Evolutionary conservation across 2,797 vertebrate species (phyloP), one percentile per base, ranked within the genome.

Genomic region (Onychomys leucogaster): DNA sequence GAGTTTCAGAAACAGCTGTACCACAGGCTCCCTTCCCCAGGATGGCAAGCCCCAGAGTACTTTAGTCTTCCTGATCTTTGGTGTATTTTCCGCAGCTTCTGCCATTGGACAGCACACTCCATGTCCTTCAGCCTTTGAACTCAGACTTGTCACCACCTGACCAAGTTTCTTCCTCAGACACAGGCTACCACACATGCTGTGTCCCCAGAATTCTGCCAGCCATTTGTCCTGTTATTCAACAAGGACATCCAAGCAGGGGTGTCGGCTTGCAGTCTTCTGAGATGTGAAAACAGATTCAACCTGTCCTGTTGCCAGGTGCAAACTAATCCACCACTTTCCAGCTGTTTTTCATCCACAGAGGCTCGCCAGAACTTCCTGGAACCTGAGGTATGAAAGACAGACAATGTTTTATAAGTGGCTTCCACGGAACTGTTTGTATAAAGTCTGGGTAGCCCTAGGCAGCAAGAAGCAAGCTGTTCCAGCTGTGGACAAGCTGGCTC

Each of bases 101-200:
- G 49, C 46, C 49, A 55, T 14, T 69, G 63, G 19, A 25, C 32
- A 49, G 8, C 43, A 69, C 13, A 49, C 13, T 69, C 32, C 11
- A 34, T 5, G 6, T 52, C 46, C 63, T 67, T n/a, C 19, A 67
- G 32, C 3, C 32, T 17, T 86, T 86, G 21, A 52, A 52, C 43
- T 27, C 32, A n/a, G 19, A 69, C 46, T 86, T 69, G 63, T 6
- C 7, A 25, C 34, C 63, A 86, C 49, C 32, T 0, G 0, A n/a
- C 12, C 77, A 76, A 2, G 25, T 80, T 37, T 41, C 37, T 52
- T 77, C 17, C 32, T 7, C n/a, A 41, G 55, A 85, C 63, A 19
- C 7, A 49, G 1, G 16, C 37, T 11, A 6, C 37, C 17, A 2
- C 17, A 61, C 7, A 13, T 0, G 0, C 41, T 41, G 13, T 75